These are phyloP conservation scores for Premnoplex brunnescens DNA, from an alignment of 2,797 vertebrate genomes.

Conservation along the genomic window DNA sequence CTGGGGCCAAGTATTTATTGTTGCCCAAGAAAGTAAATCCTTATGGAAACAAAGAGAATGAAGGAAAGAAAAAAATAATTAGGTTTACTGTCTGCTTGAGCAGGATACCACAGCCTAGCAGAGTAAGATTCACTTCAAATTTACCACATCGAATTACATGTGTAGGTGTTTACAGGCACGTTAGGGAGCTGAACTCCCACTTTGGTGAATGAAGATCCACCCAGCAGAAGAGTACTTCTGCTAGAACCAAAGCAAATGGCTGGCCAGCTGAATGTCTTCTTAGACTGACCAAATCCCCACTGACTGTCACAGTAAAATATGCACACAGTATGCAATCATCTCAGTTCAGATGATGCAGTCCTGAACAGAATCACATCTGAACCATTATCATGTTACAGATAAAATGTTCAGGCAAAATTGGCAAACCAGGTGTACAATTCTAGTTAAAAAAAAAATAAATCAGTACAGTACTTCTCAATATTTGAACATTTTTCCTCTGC, in stretches of 20 bases:
- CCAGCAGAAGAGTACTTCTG: not conserved
- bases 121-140: not conserved
- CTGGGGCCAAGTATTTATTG: not conserved
- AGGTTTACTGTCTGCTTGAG: accelerated
- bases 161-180: not conserved
- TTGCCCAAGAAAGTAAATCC: not conserved
- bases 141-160: not conserved
- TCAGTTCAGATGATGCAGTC: not conserved
- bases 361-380: not conserved
- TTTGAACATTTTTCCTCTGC: not conserved
- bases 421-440: not conserved
- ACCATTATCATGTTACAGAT: not conserved
- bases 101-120: not conserved
- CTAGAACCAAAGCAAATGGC: not conserved
- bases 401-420: not conserved
- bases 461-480: not conserved
- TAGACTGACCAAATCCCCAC: not conserved
- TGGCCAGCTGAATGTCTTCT: not conserved
- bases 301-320: not conserved
- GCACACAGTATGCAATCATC: not conserved
- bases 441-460: not conserved
- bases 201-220: not conserved
- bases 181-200: not conserved
- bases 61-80: not conserved
- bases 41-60: not conserved